Evolutionary conservation across 2,888 invertebrate genomes (phyloP), one percentile per base, ranked within the genome.

Genomic region (Embidobia sp.): DNA sequence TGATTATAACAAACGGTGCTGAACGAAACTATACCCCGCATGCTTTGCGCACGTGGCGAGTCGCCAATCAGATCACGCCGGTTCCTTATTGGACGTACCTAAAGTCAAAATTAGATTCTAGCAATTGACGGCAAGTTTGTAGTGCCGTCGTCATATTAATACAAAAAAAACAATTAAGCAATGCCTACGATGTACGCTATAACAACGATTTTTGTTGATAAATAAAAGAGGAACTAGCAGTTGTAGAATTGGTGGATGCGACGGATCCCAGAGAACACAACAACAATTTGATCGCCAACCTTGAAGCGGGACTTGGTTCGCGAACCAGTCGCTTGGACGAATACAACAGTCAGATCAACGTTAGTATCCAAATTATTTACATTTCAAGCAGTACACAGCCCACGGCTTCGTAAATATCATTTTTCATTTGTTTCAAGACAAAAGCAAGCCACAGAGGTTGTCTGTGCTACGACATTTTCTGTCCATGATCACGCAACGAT

Each of bases 191-290:
- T 51, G 66, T 63, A 64, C 26, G 64, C 67, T 79, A 77, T 83
- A 84, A 84, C 59, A 72, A 82, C 72, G 79, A 82, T 87, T 87
- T 87, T 79, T 87, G 80, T 87, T 88, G 80, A 67, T 76, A 55
- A 81, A 81, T 77, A 78, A 84, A 83, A 87, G 87, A 88, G 81
- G 87, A 88, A 82, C 73, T 83, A 85, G 82, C 85, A 59, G 84
- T 82, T 80, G 84, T 87, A 84, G 86, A 87, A 79, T 86, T 87
- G 86, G 81, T 87, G 83, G 88, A 87, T 64, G 86, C 83, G 69
- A 88, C 83, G 80, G 84, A 87, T 81, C 84, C 86, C 33, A 84
- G 83, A 77, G 84, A 85, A 77, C 84, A 83, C 81, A 85, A 84
- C 79, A 79, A 81, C 80, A 74, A 81, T 31, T 64, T 82, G 59